Evolutionary conservation across 2,113 vertebrate genomes (phyloP).

Genomic region (Sitta europaea): DNA sequence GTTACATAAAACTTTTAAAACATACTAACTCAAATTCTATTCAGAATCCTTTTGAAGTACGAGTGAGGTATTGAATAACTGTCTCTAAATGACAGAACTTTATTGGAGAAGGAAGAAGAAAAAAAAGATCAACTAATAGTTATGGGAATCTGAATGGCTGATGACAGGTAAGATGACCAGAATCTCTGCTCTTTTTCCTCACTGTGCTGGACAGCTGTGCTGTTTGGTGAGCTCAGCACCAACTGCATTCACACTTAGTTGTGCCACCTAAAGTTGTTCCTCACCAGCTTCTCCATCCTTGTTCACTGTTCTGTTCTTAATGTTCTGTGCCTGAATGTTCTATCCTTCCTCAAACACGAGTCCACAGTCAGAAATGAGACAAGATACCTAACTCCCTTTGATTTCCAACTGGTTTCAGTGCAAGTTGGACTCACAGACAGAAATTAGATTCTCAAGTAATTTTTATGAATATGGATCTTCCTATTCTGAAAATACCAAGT

Average conservation of each 20-base stretch:
- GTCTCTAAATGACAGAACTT: neutral
- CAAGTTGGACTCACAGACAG: neutral
- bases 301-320: neutral
- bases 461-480: neutral
- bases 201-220: neutral
- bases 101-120: neutral
- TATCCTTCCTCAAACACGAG: neutral
- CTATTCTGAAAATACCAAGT: neutral
- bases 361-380: neutral
- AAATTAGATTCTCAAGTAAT: neutral
- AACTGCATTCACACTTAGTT: neutral
- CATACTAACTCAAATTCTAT: neutral
- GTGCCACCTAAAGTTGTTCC: neutral
- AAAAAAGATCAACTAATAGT: neutral
- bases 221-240: neutral
- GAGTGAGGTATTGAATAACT: neutral
- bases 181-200: neutral
- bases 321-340: neutral
- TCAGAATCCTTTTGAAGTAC: neutral
- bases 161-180: neutral
- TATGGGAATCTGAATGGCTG: neutral
- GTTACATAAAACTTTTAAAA: neutral
- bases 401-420: neutral
- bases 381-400: neutral
- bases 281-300: neutral